Evolutionary conservation across 2,797 vertebrate genomes (phyloP).

Genomic region (Lycodopsis pacificus): DNA sequence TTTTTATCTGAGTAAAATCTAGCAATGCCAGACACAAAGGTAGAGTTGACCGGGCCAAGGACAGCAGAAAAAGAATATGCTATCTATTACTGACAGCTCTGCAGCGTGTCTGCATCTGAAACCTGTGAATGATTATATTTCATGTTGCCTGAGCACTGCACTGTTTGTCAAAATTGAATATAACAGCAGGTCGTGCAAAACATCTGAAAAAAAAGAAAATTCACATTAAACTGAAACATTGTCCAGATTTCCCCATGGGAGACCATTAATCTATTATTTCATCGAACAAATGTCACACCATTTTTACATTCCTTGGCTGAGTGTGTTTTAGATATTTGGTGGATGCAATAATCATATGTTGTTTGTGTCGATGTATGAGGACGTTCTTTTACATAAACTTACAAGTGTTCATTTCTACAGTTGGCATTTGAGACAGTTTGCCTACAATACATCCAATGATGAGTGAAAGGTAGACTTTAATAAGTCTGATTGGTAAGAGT

Average conservation of each 20-base stretch:
- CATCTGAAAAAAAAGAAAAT: conserved; percentile 22
- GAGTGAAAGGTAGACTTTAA: neutral
- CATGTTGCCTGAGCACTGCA: conserved; percentile 16
- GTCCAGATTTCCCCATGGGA: conserved; percentile 42
- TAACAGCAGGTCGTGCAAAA: conserved; percentile 43
- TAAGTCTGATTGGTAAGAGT: neutral
- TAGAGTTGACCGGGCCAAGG: neutral
- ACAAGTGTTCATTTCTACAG: neutral
- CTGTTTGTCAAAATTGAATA: conserved; percentile 44
- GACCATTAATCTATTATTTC: conserved; percentile 47
- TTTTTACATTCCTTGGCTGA: conserved; percentile 37
- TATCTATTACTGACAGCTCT: neutral
- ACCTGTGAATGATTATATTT: conserved; percentile 28
- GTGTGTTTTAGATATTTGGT: conserved; percentile 23
- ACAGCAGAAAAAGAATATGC: neutral
- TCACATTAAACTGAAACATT: conserved; percentile 33
- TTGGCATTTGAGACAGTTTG: conserved; percentile 18
- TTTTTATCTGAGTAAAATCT: neutral
- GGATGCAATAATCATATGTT: conserved; percentile 7
- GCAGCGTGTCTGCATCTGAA: conserved; percentile 8
- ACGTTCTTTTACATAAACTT: conserved; percentile 1
- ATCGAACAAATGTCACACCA: conserved; percentile 41
- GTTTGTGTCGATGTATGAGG: conserved; percentile 6
- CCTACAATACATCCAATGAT: neutral
- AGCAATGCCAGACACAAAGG: neutral